phyloP scores from a whole-genome alignment of 2,888 invertebrate species.

The Trimorus sp. region DNA sequence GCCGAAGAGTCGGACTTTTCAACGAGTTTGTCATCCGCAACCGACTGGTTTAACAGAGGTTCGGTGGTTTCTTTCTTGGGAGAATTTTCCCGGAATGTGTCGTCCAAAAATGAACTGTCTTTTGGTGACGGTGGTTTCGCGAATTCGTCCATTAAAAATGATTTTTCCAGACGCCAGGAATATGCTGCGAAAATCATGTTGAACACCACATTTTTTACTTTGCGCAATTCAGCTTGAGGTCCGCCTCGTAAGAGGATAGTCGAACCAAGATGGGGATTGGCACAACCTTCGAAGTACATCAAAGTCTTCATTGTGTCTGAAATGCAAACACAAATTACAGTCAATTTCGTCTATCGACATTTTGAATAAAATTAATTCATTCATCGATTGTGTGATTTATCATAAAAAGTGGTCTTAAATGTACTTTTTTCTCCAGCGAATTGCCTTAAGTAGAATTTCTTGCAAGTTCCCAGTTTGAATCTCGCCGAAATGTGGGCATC shows the following conservation, averaged over 20 bases:
- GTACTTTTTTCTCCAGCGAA: constrained; percentile 82
- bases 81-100: constrained; percentile 71
- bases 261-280: constrained; percentile 91
- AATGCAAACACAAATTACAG: constrained; percentile 54
- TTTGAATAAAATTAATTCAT: no score
- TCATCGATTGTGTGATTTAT: no score
- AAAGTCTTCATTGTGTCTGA: constrained; percentile 90
- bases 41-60: no score
- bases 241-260: constrained; percentile 93
- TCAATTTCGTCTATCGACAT: no score
- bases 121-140: constrained; percentile 87
- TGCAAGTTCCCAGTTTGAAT: constrained; percentile 92
- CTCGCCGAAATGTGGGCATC: constrained; percentile 91
- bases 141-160: constrained; percentile 93
- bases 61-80: constrained; percentile 53
- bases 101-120: constrained; percentile 82
- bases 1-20: neutral
- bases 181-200: constrained; percentile 93
- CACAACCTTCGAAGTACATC: constrained; percentile 96
- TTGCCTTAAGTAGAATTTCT: constrained; percentile 88
- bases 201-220: constrained; percentile 91
- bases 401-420: neutral
- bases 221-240: constrained; percentile 87
- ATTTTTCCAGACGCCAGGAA: constrained; percentile 95
- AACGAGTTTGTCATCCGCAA: no score